Conservation (phyloP, 2,113 vertebrate genomes). For the Syngnathus scovelli region DNA sequence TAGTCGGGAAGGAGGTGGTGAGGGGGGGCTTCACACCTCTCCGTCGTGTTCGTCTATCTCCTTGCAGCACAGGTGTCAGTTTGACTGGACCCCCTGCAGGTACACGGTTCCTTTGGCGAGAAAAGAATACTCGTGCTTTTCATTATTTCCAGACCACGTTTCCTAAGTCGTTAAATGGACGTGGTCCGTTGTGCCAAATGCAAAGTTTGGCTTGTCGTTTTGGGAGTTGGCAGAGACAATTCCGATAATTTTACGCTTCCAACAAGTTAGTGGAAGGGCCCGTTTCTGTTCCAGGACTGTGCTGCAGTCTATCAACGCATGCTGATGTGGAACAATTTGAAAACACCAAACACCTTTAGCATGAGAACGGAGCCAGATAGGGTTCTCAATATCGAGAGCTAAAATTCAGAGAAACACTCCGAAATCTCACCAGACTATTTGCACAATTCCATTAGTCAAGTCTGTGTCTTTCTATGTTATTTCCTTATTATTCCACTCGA, state of each 20-base stretch:
- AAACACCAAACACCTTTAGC: neutral
- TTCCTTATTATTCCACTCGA: neutral
- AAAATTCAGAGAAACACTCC: neutral
- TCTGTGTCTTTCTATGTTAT: slow-evolving; percentile 11
- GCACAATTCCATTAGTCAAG: slow-evolving; percentile 14
- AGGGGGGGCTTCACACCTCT: slow-evolving; percentile 11
- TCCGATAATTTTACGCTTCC: neutral
- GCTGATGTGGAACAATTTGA: neutral
- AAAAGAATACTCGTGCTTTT: neutral
- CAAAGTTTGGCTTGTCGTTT: neutral
- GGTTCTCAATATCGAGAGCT: neutral
- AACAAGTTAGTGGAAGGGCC: neutral
- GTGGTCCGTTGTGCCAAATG: neutral
- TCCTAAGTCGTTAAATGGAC: neutral
- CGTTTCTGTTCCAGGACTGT: neutral
- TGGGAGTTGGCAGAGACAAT: neutral
- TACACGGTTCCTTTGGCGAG: slow-evolving; percentile 30
- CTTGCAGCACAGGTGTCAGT: neutral
- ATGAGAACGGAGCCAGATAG: neutral
- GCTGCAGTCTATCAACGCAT: neutral
- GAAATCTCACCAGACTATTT: neutral
- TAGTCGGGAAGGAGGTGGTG: slow-evolving; percentile 44
- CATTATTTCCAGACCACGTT: neutral
- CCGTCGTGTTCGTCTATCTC: slow-evolving; percentile 15
- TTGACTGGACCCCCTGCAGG: slow-evolving; percentile 41